Base-by-base conservation (phyloP, 2,888 invertebrate genomes). In the Leucophora obtusa region DNA sequence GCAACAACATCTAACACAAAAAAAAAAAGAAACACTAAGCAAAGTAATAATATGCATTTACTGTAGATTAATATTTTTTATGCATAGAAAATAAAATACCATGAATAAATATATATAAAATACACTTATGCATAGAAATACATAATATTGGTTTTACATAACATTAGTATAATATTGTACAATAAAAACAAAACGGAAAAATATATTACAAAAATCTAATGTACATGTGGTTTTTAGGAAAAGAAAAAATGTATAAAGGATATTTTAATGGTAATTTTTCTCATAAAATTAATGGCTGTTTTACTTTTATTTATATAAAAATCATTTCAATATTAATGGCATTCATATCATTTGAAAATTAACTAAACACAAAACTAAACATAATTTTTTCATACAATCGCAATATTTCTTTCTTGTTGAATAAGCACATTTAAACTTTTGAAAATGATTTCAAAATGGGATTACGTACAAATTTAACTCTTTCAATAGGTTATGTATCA, bases 31-130 rank as follows among this genome's bases (percentile, higher is more conserved):
- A 38, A 38, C 1, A 8, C 1, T 38, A 47, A 38, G n/a, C 14
- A 47, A n/a, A 47, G 14, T 47, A 47, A n/a, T 47, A 47, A 14
- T 47, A n/a, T 47, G 43, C 43, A 47, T 47, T 47, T 47, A 47
- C n/a, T 47, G n/a, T 47, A n/a, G 43, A 47, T 47, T 47, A 47
- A 47, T 47, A 47, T n/a, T 47, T 47, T 47, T 47, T 47, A 47
- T 47, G 43, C 43, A 47, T 47, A 47, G 43, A 47, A 47, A n/a
- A 47, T 38, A 38, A 38, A 38, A 38, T 28, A 38, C 11, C 11
- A 38, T 14, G 11, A 14, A 38, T 38, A 38, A 38, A 11, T 47
- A 38, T 38, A 38, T 38, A 11, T 11, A 38, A 47, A 47, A 47
- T 47, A 47, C n/a, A 47, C 43, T 47, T 47, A 47, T 47, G 43